Evolutionary conservation across 2,797 vertebrate genomes (phyloP).

Genomic region (Brachymystax lenok): DNA sequence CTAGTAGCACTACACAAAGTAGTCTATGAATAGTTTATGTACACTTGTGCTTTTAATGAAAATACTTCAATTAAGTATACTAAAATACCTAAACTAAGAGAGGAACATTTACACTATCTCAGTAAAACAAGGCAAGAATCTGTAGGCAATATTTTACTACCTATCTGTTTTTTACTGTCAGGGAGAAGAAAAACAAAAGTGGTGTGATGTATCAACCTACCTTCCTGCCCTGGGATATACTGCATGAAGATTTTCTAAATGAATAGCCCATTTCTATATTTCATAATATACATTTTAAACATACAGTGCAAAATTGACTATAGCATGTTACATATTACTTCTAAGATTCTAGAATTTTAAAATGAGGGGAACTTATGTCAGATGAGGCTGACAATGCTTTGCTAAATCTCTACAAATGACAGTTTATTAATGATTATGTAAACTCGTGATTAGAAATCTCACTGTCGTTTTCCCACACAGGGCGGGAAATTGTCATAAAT

Average conservation of each 20-base stretch:
- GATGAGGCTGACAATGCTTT: background rate
- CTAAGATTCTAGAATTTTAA: conserved; percentile 9
- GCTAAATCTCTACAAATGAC: background rate
- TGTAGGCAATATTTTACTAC: background rate
- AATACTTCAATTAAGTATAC: conserved; percentile 56
- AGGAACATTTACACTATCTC: conserved; percentile 48
- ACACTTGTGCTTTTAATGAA: conserved; percentile 48
- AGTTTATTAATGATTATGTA: background rate
- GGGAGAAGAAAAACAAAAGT: background rate
- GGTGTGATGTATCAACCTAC: conserved; percentile 1
- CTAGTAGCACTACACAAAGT: conserved; percentile 20
- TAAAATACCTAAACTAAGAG: conserved; percentile 44
- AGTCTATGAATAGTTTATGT: conserved; percentile 25
- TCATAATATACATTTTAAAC: conserved; percentile 47
- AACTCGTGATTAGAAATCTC: background rate
- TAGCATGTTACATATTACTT: conserved; percentile 3
- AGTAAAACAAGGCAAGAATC: conserved; percentile 22
- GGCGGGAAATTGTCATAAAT: background rate
- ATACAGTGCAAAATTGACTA: conserved; percentile 44
- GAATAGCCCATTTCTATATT: conserved; percentile 31
- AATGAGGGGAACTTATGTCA: background rate
- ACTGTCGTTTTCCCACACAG: background rate
- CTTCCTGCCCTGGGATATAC: background rate
- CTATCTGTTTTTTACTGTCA: background rate
- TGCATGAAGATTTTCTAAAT: background rate